Conservation (phyloP, 1,140 invertebrate species). For the Leptinotarsa lineolata region DNA sequence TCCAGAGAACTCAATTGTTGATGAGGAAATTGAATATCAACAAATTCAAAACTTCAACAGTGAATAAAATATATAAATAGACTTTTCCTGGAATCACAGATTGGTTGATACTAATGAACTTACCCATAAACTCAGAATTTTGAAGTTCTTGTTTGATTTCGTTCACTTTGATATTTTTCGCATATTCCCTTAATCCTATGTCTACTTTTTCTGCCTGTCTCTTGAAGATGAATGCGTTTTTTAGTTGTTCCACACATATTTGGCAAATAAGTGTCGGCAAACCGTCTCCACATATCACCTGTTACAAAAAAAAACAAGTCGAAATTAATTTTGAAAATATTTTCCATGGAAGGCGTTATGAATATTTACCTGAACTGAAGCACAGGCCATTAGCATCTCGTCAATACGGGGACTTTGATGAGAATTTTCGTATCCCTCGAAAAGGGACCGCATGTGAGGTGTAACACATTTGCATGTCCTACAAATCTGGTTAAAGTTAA, state of each 20-base stretch:
- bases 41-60: no score
- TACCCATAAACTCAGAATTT: conserved; percentile 44
- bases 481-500: conserved; percentile 42
- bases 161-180: conserved; percentile 46
- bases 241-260: conserved; percentile 48
- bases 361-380: conserved; percentile 51
- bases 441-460: conserved; percentile 44
- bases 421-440: conserved; percentile 42
- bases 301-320: conserved; percentile 23
- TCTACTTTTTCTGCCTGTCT: conserved; percentile 49
- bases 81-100: no score
- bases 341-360: conserved; percentile 25
- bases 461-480: conserved; percentile 49
- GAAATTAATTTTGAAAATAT: conserved; percentile 28
- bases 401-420: conserved; percentile 52
- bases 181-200: conserved; percentile 45
- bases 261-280: conserved; percentile 49
- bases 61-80: not conserved
- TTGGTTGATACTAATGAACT: no score
- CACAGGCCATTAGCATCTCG: conserved; percentile 57
- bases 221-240: conserved; percentile 49
- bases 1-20: no score
- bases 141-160: conserved; percentile 47
- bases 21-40: no score
- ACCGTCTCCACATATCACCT: conserved; percentile 48